Percentiles rank a stretch among this genome's conserved stretches.
phyloP scores from a whole-genome alignment of 2,888 invertebrate genomes.

The Heliconius cydno region DNA sequence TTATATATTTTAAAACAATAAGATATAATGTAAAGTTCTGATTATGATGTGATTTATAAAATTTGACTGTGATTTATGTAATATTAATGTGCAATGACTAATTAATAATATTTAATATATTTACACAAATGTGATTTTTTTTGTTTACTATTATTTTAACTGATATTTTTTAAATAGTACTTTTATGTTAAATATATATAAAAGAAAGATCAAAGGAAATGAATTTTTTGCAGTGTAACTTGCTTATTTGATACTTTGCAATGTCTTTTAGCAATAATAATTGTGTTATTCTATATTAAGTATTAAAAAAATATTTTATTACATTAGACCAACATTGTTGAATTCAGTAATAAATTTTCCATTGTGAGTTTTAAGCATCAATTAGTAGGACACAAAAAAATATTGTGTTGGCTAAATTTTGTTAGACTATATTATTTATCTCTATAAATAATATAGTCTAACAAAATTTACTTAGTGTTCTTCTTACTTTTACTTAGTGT shows the following conservation, averaged over 20 bases:
- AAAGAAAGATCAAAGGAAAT: neutral
- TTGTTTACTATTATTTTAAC: neutral
- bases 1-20: neutral
- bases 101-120: neutral
- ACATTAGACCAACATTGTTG: neutral
- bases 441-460: too few species aligned
- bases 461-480: too few species aligned
- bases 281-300: neutral
- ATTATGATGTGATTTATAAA: constrained; percentile 12
- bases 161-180: neutral
- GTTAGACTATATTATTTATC: neutral
- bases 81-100: constrained; percentile 15
- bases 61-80: constrained; percentile 9
- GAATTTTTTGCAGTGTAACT: too few species aligned
- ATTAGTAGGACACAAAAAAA: too few species aligned
- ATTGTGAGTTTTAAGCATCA: neutral
- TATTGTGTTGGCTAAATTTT: neutral
- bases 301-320: neutral
- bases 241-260: neutral
- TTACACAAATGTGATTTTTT: neutral
- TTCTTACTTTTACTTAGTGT: too few species aligned
- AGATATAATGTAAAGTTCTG: constrained; percentile 29
- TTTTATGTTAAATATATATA: neutral
- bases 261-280: neutral
- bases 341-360: neutral